These are phyloP conservation scores for Cyclopterus lumpus DNA, from an alignment of 2,797 vertebrate genomes.

Conservation along the genomic window DNA sequence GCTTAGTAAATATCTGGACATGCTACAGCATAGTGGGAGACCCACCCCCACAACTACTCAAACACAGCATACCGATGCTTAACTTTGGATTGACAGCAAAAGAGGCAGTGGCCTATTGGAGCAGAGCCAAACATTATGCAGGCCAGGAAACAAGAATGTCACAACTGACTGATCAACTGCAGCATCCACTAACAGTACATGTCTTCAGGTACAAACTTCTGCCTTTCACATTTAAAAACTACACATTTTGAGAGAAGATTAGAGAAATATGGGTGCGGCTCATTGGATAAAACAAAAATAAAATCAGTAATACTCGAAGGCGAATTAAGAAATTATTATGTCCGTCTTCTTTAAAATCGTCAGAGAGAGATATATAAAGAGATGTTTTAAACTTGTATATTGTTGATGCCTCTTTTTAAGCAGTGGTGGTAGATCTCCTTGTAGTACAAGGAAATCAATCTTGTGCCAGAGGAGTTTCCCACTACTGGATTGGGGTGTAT, in stretches of 20 bases:
- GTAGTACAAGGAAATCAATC: not conserved
- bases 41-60: not conserved
- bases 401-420: not conserved
- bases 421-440: not conserved
- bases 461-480: not conserved
- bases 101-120: not conserved
- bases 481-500: not conserved
- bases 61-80: constrained; percentile 12
- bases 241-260: not conserved
- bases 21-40: not conserved
- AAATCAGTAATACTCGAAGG: not conserved
- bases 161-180: constrained; percentile 15
- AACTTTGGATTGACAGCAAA: constrained; percentile 23
- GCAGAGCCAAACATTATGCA: constrained; percentile 7
- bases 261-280: not conserved
- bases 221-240: not conserved
- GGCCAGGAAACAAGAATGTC: not conserved
- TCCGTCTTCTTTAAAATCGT: not conserved
- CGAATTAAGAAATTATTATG: not conserved
- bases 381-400: not conserved
- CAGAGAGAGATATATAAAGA: no score
- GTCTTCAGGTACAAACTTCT: not conserved
- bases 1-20: constrained; percentile 1
- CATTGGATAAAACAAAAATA: not conserved
- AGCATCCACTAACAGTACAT: not conserved